phyloP scores from a whole-genome alignment of 2,888 invertebrate species.

The Brachypterus glaber region DNA sequence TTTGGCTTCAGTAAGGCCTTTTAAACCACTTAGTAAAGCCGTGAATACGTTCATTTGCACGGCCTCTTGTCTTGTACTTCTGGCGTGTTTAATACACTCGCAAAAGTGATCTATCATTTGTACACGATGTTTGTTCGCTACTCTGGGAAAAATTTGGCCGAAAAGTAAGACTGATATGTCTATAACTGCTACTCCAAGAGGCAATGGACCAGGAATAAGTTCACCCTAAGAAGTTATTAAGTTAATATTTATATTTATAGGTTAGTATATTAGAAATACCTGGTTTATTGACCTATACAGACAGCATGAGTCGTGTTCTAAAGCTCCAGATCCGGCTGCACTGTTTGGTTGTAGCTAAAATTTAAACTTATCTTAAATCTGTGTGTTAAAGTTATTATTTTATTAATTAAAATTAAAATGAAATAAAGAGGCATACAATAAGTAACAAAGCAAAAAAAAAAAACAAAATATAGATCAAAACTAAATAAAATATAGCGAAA shows the following conservation, averaged over 20 bases:
- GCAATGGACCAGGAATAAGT: constrained; percentile 67
- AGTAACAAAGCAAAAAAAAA: no score
- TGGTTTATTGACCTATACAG: constrained; percentile 63
- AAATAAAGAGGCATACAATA: constrained; percentile 13
- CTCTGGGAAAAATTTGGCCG: constrained; percentile 88
- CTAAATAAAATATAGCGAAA: constrained; percentile 19
- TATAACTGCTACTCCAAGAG: constrained; percentile 91
- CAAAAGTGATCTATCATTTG: constrained; percentile 97
- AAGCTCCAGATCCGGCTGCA: constrained; percentile 89
- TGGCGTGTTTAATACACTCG: constrained; percentile 89
- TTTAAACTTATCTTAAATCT: constrained; percentile 4
- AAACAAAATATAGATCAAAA: constrained; percentile 16
- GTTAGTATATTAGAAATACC: constrained; percentile 33
- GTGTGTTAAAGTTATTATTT: no score
- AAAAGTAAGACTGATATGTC: constrained; percentile 89
- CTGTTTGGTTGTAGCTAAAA: constrained; percentile 84
- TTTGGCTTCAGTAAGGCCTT: constrained; percentile 77
- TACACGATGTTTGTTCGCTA: constrained; percentile 90
- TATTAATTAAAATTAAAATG: no score
- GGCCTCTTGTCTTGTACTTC: constrained; percentile 87
- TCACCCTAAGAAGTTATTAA: constrained; percentile 41
- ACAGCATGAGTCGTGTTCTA: constrained; percentile 94
- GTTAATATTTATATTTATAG: constrained; percentile 1
- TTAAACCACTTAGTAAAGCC: constrained; percentile 79
- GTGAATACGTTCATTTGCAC: constrained; percentile 95